Evolutionary conservation across 2,888 invertebrate genomes (phyloP).

Genomic region (Apoderus coryli): DNA sequence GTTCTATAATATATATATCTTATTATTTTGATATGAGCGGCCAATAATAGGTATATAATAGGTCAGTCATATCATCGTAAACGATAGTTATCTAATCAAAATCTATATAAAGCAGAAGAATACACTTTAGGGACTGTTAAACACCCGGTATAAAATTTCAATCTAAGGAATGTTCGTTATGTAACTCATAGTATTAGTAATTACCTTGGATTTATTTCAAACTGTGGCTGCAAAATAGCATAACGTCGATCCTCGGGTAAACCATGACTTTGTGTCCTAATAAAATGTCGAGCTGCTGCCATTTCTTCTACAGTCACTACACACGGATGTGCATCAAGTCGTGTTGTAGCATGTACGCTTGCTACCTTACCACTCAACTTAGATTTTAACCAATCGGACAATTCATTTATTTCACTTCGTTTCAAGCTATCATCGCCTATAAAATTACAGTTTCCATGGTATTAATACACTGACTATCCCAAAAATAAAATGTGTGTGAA

Average conservation of each 20-base stretch:
- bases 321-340: conserved; percentile 83
- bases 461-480: no score
- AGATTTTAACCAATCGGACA: conserved; percentile 65
- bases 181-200: conserved; percentile 16
- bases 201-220: conserved; percentile 89
- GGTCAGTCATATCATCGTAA: not conserved
- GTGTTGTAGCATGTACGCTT: conserved; percentile 68
- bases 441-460: conserved; percentile 13
- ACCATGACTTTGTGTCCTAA: conserved; percentile 73
- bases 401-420: conserved; percentile 59
- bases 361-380: conserved; percentile 66
- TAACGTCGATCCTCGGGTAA: conserved; percentile 74
- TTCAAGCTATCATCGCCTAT: conserved; percentile 54
- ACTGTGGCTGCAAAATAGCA: conserved; percentile 73
- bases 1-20: no score
- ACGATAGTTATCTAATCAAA: conserved; percentile 3
- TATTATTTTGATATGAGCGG: no score
- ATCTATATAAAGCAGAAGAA: conserved; percentile 8
- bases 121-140: no score
- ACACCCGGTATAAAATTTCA: no score
- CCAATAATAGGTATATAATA: no score
- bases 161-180: no score
- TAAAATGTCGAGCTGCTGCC: conserved; percentile 91
- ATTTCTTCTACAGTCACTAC: conserved; percentile 92
- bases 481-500: no score